A percentile compares a stretch with the other conserved stretches of the same genome.
phyloP scores from a whole-genome alignment of 2,888 invertebrate genomes.

The Choreutis nemorana region DNA sequence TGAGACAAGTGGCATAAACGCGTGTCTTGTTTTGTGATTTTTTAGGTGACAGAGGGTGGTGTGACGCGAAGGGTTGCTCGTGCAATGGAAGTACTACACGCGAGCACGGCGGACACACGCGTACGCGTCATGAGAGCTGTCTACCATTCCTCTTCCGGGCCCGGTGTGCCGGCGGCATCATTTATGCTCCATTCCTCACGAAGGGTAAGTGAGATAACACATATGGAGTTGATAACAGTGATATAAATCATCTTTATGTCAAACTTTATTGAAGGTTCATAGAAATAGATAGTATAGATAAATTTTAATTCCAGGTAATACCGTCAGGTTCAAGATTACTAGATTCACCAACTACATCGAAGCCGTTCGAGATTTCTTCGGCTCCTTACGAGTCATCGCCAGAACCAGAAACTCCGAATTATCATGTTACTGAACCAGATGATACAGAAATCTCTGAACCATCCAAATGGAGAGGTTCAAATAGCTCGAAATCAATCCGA shows the following conservation, averaged over 20 bases:
- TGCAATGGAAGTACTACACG: slow-evolving; percentile 74
- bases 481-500: slow-evolving; percentile 71
- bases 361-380: slow-evolving; percentile 54
- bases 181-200: slow-evolving; percentile 54
- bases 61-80: slow-evolving; percentile 60
- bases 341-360: slow-evolving; percentile 33
- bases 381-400: slow-evolving; percentile 39
- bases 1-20: no score
- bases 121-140: slow-evolving; percentile 76
- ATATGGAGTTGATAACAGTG: background rate
- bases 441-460: slow-evolving; percentile 64
- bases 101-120: slow-evolving; percentile 72
- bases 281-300: background rate
- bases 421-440: slow-evolving; percentile 63
- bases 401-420: slow-evolving; percentile 39
- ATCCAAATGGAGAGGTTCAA: slow-evolving; percentile 73
- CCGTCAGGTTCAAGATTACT: slow-evolving; percentile 49
- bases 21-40: slow-evolving; percentile 8
- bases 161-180: slow-evolving; percentile 45
- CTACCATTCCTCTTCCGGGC: slow-evolving; percentile 49
- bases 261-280: no score
- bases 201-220: slow-evolving; percentile 24
- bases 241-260: background rate
- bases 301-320: slow-evolving; percentile 37
- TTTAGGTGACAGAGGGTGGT: slow-evolving; percentile 52